These are phyloP conservation scores for Andrena camellia DNA, from an alignment of 2,888 invertebrate species.

Conservation along the genomic window DNA sequence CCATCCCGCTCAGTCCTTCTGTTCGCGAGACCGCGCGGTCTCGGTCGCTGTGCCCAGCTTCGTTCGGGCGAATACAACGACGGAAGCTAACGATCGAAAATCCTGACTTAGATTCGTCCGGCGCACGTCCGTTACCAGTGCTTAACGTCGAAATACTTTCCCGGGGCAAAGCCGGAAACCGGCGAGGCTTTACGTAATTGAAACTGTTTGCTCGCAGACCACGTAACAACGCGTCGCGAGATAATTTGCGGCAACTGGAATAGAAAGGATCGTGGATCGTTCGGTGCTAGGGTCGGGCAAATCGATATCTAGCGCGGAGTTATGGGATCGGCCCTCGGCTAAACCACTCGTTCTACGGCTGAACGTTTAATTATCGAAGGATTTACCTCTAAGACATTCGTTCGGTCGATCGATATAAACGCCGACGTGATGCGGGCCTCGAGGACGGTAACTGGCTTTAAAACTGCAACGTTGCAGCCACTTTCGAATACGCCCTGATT, in stretches of 20 bases:
- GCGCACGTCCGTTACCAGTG: not conserved
- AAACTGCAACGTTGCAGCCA: constrained; percentile 31
- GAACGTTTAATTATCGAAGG: constrained; percentile 52
- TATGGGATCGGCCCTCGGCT: constrained; percentile 5
- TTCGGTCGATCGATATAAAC: constrained; percentile 23
- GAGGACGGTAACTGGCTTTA: not conserved
- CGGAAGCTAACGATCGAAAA: not conserved
- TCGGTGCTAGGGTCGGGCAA: not conserved
- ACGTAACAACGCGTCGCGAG: constrained; percentile 28
- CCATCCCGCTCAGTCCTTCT: not conserved
- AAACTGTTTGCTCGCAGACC: constrained; percentile 34
- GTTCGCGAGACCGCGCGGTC: not conserved
- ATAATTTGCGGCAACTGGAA: constrained; percentile 39
- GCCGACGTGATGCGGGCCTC: constrained; percentile 19
- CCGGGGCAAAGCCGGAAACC: not conserved
- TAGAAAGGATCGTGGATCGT: constrained; percentile 24
- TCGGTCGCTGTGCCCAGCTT: not conserved
- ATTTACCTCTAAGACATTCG: constrained; percentile 37
- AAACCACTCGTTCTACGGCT: constrained; percentile 16
- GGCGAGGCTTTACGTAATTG: constrained; percentile 35
- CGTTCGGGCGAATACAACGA: not conserved
- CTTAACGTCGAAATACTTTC: not conserved
- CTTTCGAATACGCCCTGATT: not conserved
- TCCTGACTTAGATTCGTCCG: not conserved
- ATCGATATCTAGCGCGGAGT: constrained; percentile 38